These are phyloP conservation scores for Gopherus evgoodei DNA, from an alignment of 2,113 vertebrate genomes.

Conservation along the genomic window DNA sequence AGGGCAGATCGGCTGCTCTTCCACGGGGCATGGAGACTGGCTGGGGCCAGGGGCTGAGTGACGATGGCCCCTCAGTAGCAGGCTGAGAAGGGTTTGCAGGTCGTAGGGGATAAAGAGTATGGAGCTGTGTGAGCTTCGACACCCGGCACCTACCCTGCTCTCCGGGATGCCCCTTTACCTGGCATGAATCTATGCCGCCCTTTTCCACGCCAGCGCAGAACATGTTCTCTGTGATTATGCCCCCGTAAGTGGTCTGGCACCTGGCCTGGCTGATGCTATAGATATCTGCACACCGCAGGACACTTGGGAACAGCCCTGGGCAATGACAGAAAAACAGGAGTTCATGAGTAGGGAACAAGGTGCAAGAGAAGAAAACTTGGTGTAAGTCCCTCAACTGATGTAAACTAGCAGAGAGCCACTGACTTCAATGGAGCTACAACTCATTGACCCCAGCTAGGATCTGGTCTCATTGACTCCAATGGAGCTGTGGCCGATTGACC, in stretches of 20 bases:
- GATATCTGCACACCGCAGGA: constrained; percentile 43
- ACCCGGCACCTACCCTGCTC: not conserved
- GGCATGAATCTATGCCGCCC: constrained; percentile 65
- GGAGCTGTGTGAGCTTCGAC: not conserved
- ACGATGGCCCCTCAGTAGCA: not conserved
- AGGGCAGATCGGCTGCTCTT: not conserved
- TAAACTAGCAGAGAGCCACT: not conserved
- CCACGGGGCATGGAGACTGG: not conserved
- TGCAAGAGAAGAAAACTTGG: not conserved
- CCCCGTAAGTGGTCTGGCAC: constrained; percentile 9
- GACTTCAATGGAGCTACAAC: not conserved
- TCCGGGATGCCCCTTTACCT: constrained; percentile 41
- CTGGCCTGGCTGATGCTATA: not conserved
- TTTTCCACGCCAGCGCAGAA: constrained; percentile 45
- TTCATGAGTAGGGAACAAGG: not conserved
- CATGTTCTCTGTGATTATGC: constrained; percentile 60
- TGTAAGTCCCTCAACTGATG: not conserved
- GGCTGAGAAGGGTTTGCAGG: not conserved
- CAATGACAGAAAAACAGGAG: not conserved
- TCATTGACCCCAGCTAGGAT: not conserved
- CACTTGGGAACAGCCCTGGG: constrained; percentile 40
- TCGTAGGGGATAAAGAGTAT: not conserved
- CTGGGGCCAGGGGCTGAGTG: not conserved
- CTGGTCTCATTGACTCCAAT: not conserved
- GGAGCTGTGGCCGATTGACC: not conserved